phyloP scores from a whole-genome alignment of 2,888 invertebrate species.

The Petrophora chlorosata region DNA sequence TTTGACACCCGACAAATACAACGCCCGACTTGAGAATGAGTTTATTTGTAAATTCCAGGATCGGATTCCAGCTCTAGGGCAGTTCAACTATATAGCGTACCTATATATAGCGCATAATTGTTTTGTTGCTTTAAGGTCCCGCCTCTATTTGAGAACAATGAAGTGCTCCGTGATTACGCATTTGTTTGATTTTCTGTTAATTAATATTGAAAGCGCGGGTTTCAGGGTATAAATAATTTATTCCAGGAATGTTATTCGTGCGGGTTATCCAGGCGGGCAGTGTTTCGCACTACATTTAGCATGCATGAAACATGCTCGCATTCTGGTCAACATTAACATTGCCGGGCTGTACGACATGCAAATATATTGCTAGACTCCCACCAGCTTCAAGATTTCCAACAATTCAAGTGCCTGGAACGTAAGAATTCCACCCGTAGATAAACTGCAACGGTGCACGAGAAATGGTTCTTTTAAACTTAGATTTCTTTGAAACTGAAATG shows the following conservation, averaged over 20 bases:
- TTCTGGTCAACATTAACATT: background rate
- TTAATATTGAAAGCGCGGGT: conserved; percentile 3
- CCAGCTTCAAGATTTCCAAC: background rate
- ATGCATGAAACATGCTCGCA: conserved; percentile 38
- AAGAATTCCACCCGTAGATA: no score
- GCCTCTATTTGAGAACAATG: no score
- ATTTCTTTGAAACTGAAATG: background rate
- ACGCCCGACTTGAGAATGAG: conserved; percentile 1
- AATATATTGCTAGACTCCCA: background rate
- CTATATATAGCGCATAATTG: no score
- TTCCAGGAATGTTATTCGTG: conserved; percentile 4
- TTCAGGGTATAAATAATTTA: conserved; percentile 9
- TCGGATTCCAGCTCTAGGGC: no score
- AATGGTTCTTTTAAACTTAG: background rate
- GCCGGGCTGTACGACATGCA: background rate
- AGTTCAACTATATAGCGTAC: no score
- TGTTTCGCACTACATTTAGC: conserved; percentile 30
- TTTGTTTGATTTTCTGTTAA: no score
- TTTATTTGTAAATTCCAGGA: conserved; percentile 1
- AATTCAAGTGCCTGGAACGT: no score
- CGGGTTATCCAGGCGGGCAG: conserved; percentile 1
- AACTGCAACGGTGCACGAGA: background rate
- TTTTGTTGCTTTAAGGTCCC: no score
- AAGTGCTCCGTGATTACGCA: no score
- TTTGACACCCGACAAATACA: conserved; percentile 14